Base-by-base conservation (phyloP, 2,113 vertebrate genomes). In the Corvus cornix region DNA sequence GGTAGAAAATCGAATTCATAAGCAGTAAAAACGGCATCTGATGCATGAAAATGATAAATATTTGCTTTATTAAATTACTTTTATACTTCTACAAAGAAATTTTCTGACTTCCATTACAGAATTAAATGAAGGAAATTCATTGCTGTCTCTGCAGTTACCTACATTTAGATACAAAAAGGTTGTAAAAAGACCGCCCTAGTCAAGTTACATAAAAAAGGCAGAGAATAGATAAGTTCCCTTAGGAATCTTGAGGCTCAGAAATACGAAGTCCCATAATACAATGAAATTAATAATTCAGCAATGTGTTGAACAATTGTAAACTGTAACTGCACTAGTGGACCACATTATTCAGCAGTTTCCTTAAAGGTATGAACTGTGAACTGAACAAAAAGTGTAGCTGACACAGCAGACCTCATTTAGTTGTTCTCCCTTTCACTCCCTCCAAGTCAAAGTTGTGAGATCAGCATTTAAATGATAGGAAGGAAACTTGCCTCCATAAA, bases 1-100 rank as follows among this genome's bases (percentile, higher is more conserved):
- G 16, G 24, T 31, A 90, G 39, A 51, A 93, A 68, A 37, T 35
- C 2, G 2, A 87, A 35, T 39, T 60, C 60, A 79, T 77, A 78
- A 89, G 13, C 15, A 84, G 41, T 27, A 51, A 91, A 89, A 91
- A 49, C 43, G 82, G 49, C 77, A 73, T 21, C 43, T 68, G 73
- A 91, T 24, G 16, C 82, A 49, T 27, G 80, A 79, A 79, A 96
- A 90, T 87, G 76, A 97, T 97, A 97, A 97, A 97, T 96, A 97
- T 95, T 77, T 96, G 93, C 88, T 97, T 97, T 97, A 97, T 97
- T 97, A 97, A 97, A 97, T 97, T 97, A 97, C 76, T 92, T 95
- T 86, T 86, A 92, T 95, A 94, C 35, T 93, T 77, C 94, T 96
- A 96, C 91, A 93, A 97, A 96, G 88, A 87, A 94, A 87, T 75